phyloP scores from a whole-genome alignment of 2,113 vertebrate species.

The Scomber japonicus region DNA sequence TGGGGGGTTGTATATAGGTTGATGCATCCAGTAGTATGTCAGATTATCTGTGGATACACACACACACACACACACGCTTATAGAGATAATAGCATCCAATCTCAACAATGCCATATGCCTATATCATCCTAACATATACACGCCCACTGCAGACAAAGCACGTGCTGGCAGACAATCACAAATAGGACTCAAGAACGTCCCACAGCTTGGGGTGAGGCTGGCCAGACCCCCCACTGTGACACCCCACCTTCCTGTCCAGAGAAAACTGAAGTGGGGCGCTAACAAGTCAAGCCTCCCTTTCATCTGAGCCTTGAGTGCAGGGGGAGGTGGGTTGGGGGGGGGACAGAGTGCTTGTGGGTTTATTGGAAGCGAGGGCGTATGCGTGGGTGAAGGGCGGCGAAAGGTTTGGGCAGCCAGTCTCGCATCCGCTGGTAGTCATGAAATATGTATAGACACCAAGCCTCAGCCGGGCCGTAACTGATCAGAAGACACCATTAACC shows the following conservation, averaged over 20 bases:
- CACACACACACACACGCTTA: too few relatives aligned
- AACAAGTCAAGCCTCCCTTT: conserved; percentile 78
- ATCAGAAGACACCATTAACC: conserved; percentile 68
- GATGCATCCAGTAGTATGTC: too few relatives aligned
- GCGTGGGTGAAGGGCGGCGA: conserved; percentile 1
- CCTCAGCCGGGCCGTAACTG: conserved; percentile 67
- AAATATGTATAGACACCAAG: conserved; percentile 80
- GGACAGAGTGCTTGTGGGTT: background rate
- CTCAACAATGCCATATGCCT: background rate
- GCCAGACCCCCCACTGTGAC: conserved; percentile 54
- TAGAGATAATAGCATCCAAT: background rate
- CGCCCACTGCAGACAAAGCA: conserved; percentile 24
- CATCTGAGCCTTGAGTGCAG: conserved; percentile 61
- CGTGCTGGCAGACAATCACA: conserved; percentile 55
- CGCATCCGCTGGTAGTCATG: conserved; percentile 70
- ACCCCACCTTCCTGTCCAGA: conserved; percentile 63
- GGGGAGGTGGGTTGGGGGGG: background rate
- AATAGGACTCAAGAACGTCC: conserved; percentile 41
- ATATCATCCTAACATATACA: background rate
- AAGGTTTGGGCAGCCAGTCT: conserved; percentile 36
- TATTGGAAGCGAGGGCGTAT: background rate
- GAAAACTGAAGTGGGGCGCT: conserved; percentile 63
- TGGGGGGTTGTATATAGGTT: too few relatives aligned
- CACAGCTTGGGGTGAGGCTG: conserved; percentile 30
- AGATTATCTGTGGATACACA: too few relatives aligned